These are phyloP conservation scores for Rhombomys opimus DNA, from an alignment of 2,113 vertebrate genomes.

Conservation along the genomic window DNA sequence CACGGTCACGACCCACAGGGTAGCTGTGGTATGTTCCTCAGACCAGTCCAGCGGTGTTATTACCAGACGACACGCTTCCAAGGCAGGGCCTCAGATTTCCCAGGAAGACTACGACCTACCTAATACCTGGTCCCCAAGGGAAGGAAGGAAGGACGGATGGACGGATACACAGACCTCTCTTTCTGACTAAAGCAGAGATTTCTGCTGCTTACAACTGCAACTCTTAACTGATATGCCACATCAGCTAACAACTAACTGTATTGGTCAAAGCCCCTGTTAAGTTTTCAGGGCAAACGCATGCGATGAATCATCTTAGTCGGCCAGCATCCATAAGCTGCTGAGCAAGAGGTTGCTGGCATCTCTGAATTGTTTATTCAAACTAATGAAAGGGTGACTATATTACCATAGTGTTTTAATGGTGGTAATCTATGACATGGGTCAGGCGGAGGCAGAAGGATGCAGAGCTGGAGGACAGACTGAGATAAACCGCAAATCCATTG, in stretches of 20 bases:
- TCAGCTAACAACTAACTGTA: constrained; percentile 51
- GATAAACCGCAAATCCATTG: not conserved
- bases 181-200: constrained; percentile 32
- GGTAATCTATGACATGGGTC: not conserved
- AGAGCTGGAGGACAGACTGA: not conserved
- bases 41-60: not conserved
- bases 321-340: not conserved
- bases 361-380: constrained; percentile 25
- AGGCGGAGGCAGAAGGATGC: not conserved
- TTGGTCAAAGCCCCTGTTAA: constrained; percentile 60
- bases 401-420: not conserved
- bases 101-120: not conserved
- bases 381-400: not conserved
- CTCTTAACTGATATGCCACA: not conserved
- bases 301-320: not conserved
- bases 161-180: not conserved
- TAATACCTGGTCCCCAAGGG: not conserved
- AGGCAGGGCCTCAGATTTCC: not conserved
- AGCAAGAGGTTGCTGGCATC: not conserved
- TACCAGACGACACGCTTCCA: not conserved
- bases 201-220: not conserved
- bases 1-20: fast-evolving
- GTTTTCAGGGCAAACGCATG: constrained; percentile 56
- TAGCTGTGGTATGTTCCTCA: not conserved
- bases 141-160: too few relatives aligned